These are phyloP conservation scores for Macropus fuliginosus DNA, from an alignment of 2,797 vertebrate species.

Conservation along the genomic window DNA sequence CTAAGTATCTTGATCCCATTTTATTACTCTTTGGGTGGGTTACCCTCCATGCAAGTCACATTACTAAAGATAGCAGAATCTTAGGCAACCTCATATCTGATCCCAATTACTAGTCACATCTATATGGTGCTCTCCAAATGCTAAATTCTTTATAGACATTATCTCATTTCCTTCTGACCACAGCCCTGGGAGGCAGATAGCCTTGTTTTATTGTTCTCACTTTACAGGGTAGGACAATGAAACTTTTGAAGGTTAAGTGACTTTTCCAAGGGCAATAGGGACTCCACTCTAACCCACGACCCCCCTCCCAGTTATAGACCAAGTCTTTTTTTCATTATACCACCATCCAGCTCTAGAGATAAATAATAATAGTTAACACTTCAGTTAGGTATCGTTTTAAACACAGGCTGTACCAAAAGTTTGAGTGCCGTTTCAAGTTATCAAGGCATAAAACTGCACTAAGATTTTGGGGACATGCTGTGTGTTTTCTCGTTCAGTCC, in stretches of 20 bases:
- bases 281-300: background rate
- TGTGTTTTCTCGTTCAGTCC: background rate
- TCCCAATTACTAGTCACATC: background rate
- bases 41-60: background rate
- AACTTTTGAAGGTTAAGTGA: background rate
- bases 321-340: background rate
- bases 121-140: background rate
- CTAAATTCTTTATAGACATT: background rate
- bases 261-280: background rate
- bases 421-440: background rate
- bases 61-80: background rate
- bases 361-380: background rate
- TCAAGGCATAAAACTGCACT: background rate
- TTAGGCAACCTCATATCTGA: background rate
- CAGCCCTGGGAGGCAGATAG: background rate
- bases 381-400: background rate
- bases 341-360: background rate
- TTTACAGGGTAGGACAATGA: background rate
- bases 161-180: background rate
- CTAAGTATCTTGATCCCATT: background rate
- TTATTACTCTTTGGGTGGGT: background rate
- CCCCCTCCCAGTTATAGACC: background rate
- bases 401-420: background rate
- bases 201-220: background rate
- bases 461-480: background rate